A percentile compares a stretch with the other conserved stretches of the same genome.
Conservation (phyloP, 1,140 invertebrate genomes). For the Drosophila nigromelanica region DNA sequence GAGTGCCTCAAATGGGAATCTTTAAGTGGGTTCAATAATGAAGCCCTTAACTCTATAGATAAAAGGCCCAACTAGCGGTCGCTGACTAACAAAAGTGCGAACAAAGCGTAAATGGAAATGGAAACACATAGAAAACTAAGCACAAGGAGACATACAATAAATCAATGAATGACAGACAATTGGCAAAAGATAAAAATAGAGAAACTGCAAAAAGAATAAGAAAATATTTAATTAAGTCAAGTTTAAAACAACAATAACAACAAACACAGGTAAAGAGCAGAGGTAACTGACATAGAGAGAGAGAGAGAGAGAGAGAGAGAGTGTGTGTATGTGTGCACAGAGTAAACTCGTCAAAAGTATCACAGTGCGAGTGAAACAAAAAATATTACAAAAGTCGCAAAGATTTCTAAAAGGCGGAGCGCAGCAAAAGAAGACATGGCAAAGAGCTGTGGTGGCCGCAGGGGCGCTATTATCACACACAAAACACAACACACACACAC, state of each 20-base stretch:
- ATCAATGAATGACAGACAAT: conserved; percentile 64
- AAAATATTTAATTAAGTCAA: conserved; percentile 78
- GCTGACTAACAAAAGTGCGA: not conserved
- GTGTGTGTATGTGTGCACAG: not conserved
- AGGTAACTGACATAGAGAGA: not conserved
- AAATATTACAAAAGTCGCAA: conserved; percentile 66
- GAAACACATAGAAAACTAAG: conserved; percentile 3
- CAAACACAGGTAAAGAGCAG: conserved; percentile 4
- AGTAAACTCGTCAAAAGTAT: not conserved
- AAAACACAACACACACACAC: conserved; percentile 33
- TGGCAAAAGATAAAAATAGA: conserved; percentile 66
- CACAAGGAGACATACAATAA: conserved; percentile 33
- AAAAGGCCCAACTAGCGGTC: conserved; percentile 3
- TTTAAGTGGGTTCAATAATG: not conserved
- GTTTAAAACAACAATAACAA: conserved; percentile 63
- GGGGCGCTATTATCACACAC: conserved; percentile 63
- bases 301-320: conserved; percentile 2
- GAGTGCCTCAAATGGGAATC: not conserved
- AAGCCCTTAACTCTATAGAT: not conserved
- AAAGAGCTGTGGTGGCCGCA: conserved; percentile 30
- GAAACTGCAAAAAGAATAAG: conserved; percentile 25
- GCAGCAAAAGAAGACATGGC: conserved; percentile 37
- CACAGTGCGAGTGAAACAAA: conserved; percentile 42
- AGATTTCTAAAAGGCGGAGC: conserved; percentile 60
- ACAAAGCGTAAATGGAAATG: conserved; percentile 8